These are phyloP conservation scores for Anoplophora glabripennis DNA, from an alignment of 1,140 invertebrate genomes.

Conservation along the genomic window DNA sequence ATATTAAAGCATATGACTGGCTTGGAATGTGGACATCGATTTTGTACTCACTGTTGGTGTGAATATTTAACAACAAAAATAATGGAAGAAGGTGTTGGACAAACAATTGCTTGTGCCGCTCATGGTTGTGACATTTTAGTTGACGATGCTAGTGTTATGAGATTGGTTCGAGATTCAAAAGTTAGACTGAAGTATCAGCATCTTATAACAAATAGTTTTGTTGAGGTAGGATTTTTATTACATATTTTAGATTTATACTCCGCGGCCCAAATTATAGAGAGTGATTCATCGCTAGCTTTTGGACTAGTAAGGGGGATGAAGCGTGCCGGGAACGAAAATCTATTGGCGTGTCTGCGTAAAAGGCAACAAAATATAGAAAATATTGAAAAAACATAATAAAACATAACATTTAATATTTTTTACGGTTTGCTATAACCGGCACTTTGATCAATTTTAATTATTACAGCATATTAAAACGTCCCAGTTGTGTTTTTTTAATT, in stretches of 20 bases:
- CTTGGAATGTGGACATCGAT: slow-evolving; percentile 93
- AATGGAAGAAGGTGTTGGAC: slow-evolving; percentile 93
- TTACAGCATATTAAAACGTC: too few relatives aligned
- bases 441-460: too few relatives aligned
- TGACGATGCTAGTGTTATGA: slow-evolving; percentile 95
- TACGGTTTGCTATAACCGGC: too few relatives aligned
- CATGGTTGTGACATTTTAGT: slow-evolving; percentile 91
- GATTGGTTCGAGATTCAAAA: slow-evolving; percentile 85
- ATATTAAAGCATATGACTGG: slow-evolving; percentile 88
- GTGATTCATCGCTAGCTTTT: too few relatives aligned
- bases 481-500: too few relatives aligned
- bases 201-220: slow-evolving; percentile 98
- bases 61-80: slow-evolving; percentile 98
- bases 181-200: slow-evolving; percentile 97
- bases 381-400: too few relatives aligned
- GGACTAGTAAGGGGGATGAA: too few relatives aligned
- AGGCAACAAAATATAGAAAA: too few relatives aligned
- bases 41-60: slow-evolving; percentile 93
- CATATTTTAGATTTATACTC: not conserved
- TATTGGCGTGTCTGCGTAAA: too few relatives aligned
- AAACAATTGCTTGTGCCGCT: slow-evolving; percentile 95
- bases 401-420: too few relatives aligned
- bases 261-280: too few relatives aligned
- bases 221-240: slow-evolving; percentile 49
- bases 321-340: too few relatives aligned